Base-by-base conservation (phyloP, 2,797 vertebrate genomes). In the Diplodus sargus region DNA sequence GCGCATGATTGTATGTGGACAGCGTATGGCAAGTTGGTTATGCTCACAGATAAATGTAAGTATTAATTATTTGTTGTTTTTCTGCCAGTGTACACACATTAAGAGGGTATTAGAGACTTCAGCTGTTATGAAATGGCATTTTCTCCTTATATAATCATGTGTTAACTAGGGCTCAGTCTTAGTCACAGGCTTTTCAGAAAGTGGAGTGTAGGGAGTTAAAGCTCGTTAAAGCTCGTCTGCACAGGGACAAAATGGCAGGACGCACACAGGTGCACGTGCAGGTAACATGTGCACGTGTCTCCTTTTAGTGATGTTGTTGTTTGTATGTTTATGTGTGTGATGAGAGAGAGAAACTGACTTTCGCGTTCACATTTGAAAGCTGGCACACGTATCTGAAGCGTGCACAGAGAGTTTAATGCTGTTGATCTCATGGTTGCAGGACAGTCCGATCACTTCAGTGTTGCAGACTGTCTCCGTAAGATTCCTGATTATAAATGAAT, bases 91-190 rank as follows among this genome's bases (percentile, higher is more conserved):
- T 72, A 65, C 57, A 62, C 42, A 82, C 63, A 86, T 81, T 82
- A 81, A 72, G 23, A 68, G 70, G 82, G 72, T 81, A 78, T 86
- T 86, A 84, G 25, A 83, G 74, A 76, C 75, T 79, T 76, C 45
- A 74, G 68, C 80, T 85, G 83, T 90, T 90, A 91, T 85, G 87
- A 92, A 90, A 93, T 89, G 51, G 78, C 7, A 83, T 92, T 90
- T 90, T 89, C 68, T 82, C n/a, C 70, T 93, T 92, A 91, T 74
- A 83, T 92, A 93, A 92, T 70, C 56, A 52, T 62, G 42, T 53
- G 65, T 79, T 70, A 67, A 82, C 77, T 63, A 39, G 66, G 42
- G 45, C 51, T 83, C 69, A 73, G 78, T 72, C 74, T 84, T 74
- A 74, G 42, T 76, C 42, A 74, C 59, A 71, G 64, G 69, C 53